A percentile compares a stretch with the other conserved stretches of the same genome.
These are phyloP conservation scores for Pseudochaenichthys georgianus DNA, from an alignment of 2,797 vertebrate species.

Conservation along the genomic window DNA sequence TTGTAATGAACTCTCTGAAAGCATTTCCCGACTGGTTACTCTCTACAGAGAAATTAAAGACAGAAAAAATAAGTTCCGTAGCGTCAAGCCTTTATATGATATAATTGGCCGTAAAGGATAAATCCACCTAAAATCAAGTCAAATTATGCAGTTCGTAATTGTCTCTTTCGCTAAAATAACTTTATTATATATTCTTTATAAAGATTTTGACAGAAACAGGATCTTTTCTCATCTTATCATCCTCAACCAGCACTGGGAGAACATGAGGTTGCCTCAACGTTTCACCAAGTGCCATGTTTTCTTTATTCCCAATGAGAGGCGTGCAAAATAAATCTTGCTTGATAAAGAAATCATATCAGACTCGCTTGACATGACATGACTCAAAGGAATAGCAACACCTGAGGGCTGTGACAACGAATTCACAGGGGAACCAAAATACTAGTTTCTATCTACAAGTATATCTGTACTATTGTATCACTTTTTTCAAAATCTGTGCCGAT, in stretches of 20 bases:
- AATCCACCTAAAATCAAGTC: constrained; percentile 19
- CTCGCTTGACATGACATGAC: constrained; percentile 45
- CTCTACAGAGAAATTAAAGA: constrained; percentile 46
- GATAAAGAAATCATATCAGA: constrained; percentile 58
- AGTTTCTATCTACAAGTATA: constrained; percentile 12
- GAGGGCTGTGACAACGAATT: constrained; percentile 23
- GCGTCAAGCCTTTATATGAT: constrained; percentile 54
- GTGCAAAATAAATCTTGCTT: constrained; percentile 59
- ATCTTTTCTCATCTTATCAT: constrained; percentile 38
- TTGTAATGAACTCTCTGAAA: constrained; percentile 68
- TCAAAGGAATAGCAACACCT: constrained; percentile 53
- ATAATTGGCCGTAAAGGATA: constrained; percentile 40
- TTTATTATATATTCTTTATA: constrained; percentile 15
- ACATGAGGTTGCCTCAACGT: constrained; percentile 40
- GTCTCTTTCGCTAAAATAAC: constrained; percentile 10
- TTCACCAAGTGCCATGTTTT: constrained; percentile 44
- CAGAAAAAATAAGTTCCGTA: neutral
- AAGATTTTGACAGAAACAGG: constrained; percentile 24
- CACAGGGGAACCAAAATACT: constrained; percentile 39
- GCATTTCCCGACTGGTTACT: constrained; percentile 52
- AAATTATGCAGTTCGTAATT: neutral
- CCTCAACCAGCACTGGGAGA: constrained; percentile 37
- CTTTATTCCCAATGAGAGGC: constrained; percentile 46
- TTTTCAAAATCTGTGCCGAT: neutral
- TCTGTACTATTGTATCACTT: neutral